A percentile compares a stretch with the other conserved stretches of the same genome.
phyloP scores from a whole-genome alignment of 2,797 vertebrate species.

The Amphiprion clarkii region DNA sequence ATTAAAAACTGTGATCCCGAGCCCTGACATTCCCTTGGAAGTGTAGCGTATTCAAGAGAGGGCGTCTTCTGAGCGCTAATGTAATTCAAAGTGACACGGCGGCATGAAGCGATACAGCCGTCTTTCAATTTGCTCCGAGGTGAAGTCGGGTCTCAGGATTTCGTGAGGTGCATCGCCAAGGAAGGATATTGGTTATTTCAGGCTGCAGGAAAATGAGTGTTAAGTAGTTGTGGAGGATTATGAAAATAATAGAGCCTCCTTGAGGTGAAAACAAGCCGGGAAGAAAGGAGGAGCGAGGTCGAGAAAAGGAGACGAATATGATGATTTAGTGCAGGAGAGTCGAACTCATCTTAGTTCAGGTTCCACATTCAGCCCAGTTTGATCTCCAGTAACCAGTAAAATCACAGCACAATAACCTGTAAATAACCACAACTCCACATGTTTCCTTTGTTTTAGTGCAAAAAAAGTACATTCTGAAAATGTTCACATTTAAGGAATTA shows the following conservation, averaged over 20 bases:
- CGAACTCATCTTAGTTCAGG: too few species aligned
- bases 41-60: constrained; percentile 16
- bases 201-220: background rate
- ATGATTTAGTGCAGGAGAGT: constrained; percentile 43
- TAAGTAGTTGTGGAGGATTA: constrained; percentile 38
- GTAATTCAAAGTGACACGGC: constrained; percentile 45
- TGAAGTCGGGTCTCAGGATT: constrained; percentile 27
- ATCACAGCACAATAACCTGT: too few species aligned
- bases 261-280: constrained; percentile 33
- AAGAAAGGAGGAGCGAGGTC: constrained; percentile 34
- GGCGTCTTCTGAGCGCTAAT: constrained; percentile 16
- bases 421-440: too few species aligned
- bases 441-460: too few species aligned
- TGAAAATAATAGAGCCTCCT: constrained; percentile 31
- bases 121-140: constrained; percentile 54
- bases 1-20: constrained; percentile 5
- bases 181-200: constrained; percentile 31
- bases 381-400: too few species aligned
- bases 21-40: background rate
- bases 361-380: too few species aligned
- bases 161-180: constrained; percentile 41
- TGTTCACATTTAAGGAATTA: too few species aligned
- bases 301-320: constrained; percentile 34
- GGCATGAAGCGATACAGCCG: constrained; percentile 45
- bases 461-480: too few species aligned